Base-by-base conservation (phyloP, 2,113 vertebrate genomes). In the Burhinus bistriatus region DNA sequence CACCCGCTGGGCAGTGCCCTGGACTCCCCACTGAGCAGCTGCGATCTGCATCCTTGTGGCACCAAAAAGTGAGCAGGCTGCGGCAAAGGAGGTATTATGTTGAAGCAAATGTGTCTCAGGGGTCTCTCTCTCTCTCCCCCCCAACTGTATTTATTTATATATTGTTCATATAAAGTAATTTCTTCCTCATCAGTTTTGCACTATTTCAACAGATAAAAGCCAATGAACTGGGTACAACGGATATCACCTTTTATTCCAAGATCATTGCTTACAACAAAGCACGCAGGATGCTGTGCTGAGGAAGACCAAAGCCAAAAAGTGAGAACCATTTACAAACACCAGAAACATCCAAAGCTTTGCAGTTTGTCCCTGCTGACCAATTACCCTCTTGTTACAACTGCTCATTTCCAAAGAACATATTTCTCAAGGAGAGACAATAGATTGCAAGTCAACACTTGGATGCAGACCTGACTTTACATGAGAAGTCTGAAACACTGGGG, bases 401-500 rank as follows among this genome's bases (percentile, higher is more conserved):
- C 32, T 78, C n/a, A 2, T 10, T 19, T 2, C 64, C 57, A 22
- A 29, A 4, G 52, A 32, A 1, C n/a, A 0, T 1, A 0, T 1
- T 11, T 12, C 62, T 45, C 30, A 17, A 20, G 29, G 34, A 9
- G 54, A 51, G 32, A 17, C 16, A 42, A 2, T 0, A 10, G 15
- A 6, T 5, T 1, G 1, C 12, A 20, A 9, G 10, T 5, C 49
- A n/a, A 4, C 2, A 0, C 40, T 7, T 7, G 13, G 27, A 15
- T 11, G 13, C 29, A 70, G 73, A 26, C 12, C 36, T 32, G 62
- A 15, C 34, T 22, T 9, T 4, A 2, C 27, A 17, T 0, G 30
- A 75, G 27, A 59, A 27, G 19, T 17, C 55, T 51, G 69, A 30
- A 49, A 12, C 2, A 1, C 7, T 2, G 58, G 71, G 12, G 38